These are phyloP conservation scores for Pemphredon lugubris DNA, from an alignment of 2,888 invertebrate species.

Conservation along the genomic window DNA sequence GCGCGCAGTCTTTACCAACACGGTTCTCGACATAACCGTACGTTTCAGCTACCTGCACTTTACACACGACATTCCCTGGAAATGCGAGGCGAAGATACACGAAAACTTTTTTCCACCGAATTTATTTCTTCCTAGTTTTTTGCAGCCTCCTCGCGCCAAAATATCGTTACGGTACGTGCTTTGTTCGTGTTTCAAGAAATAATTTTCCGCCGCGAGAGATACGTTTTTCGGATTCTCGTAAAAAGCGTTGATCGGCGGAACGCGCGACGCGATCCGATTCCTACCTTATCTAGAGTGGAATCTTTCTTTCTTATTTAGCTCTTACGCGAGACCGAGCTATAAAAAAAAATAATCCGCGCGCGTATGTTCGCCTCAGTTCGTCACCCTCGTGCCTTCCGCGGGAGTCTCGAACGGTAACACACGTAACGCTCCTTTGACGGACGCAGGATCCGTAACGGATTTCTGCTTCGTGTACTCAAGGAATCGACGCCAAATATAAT, in stretches of 20 bases:
- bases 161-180: background rate
- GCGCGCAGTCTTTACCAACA: conserved; percentile 51
- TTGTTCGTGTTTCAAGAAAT: background rate
- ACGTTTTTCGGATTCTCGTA: no score
- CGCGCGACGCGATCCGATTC: no score
- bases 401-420: conserved; percentile 46
- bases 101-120: conserved; percentile 29
- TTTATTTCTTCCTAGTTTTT: conserved; percentile 17
- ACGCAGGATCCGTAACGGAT: conserved; percentile 56
- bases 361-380: conserved; percentile 30
- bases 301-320: no score
- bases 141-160: background rate
- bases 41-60: conserved; percentile 57
- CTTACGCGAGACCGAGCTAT: no score
- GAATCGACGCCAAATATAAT: conserved; percentile 79
- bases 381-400: conserved; percentile 28
- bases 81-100: conserved; percentile 43
- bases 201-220: no score
- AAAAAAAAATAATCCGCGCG: conserved; percentile 48
- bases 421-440: conserved; percentile 67
- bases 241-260: no score
- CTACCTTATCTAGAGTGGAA: no score
- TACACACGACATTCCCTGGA: conserved; percentile 30
- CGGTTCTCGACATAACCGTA: conserved; percentile 59
- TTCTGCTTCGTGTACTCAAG: conserved; percentile 72